A percentile compares a stretch with the other conserved stretches of the same genome.
Evolutionary conservation across 1,140 invertebrate species (phyloP).

Genomic region (Coenobita brevimanus): DNA sequence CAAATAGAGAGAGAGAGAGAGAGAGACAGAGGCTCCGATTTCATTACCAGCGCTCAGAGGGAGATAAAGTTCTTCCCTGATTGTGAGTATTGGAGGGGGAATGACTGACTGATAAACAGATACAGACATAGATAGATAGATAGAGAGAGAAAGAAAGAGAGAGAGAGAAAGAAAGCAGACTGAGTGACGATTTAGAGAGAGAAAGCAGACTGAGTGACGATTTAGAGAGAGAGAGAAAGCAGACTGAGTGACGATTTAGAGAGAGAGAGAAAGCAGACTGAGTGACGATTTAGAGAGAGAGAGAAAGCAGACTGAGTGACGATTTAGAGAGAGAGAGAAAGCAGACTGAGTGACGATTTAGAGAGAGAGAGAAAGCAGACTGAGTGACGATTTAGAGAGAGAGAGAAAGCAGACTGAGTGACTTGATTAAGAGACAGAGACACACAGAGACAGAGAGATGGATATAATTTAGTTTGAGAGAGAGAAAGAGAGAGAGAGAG

Average conservation of each 20-base stretch:
- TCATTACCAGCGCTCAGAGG: slow-evolving; percentile 80
- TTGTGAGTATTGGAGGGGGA: slow-evolving; percentile 77
- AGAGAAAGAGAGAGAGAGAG: neutral
- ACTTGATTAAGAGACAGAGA: neutral
- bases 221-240: neutral
- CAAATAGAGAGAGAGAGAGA: neutral
- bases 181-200: too few species aligned
- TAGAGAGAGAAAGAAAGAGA: neutral
- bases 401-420: too few species aligned
- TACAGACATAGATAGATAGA: neutral
- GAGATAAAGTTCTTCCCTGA: slow-evolving; percentile 93
- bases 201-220: neutral
- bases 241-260: neutral
- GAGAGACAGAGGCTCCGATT: slow-evolving; percentile 79
- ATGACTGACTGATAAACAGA: neutral
- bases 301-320: too few species aligned
- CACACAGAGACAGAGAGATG: neutral
- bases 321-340: too few species aligned
- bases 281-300: neutral
- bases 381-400: neutral
- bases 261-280: neutral
- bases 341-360: neutral
- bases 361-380: neutral
- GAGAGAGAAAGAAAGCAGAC: too few species aligned
- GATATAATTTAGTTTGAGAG: neutral